phyloP scores from a whole-genome alignment of 2,113 vertebrate species.

The Colaptes auratus region DNA sequence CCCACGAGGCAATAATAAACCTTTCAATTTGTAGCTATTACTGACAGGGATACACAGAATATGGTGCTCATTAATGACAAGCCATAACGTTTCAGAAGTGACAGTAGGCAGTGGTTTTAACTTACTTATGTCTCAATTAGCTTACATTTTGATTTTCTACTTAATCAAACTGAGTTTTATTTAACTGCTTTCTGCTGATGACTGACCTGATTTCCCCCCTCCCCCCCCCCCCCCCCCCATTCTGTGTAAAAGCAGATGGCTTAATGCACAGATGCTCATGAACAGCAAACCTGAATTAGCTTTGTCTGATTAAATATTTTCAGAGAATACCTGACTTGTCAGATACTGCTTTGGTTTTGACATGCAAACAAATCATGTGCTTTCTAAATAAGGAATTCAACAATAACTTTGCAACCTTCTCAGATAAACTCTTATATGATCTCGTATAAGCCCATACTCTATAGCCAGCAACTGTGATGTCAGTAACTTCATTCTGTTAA shows the following conservation, averaged over 20 bases:
- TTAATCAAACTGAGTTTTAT: slow-evolving; percentile 1
- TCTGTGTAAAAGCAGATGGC: slow-evolving; percentile 37
- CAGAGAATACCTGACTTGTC: not conserved
- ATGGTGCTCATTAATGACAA: not conserved
- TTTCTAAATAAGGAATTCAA: not conserved
- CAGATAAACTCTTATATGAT: not conserved
- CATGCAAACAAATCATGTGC: not conserved
- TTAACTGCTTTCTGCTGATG: not conserved
- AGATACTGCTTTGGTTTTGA: not conserved
- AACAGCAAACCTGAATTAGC: slow-evolving; percentile 26
- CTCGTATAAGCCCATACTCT: not conserved
- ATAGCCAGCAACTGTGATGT: not conserved
- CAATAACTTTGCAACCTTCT: not conserved
- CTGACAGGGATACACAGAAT: not conserved
- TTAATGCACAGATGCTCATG: not conserved
- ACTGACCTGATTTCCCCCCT: not conserved
- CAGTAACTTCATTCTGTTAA: not conserved
- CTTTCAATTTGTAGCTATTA: not conserved
- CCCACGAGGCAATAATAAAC: not conserved
- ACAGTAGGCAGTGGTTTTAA: not conserved
- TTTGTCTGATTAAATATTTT: slow-evolving; percentile 40
- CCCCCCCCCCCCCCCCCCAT: too few species aligned
- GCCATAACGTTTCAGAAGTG: not conserved
- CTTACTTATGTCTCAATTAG: not conserved
- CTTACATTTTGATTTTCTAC: not conserved